Evolutionary conservation across 1,140 invertebrate genomes (phyloP).

Genomic region (Bilobella aurantiaca): DNA sequence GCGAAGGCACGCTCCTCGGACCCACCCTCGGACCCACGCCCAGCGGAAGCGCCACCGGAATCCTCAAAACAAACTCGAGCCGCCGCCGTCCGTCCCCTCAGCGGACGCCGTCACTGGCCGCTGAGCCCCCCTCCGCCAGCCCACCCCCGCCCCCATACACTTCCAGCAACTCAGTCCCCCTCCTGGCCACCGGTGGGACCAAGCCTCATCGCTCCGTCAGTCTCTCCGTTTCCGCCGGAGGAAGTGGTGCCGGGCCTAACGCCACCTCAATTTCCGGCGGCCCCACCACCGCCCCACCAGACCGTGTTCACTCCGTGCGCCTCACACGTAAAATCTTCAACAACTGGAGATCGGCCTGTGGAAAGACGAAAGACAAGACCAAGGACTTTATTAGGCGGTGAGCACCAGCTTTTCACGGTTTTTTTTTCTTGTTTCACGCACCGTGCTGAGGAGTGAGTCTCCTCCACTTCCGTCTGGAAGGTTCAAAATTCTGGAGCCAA

Average conservation of each 20-base stretch:
- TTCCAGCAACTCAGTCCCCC: not conserved
- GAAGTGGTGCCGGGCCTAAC: not conserved
- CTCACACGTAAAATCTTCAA: constrained; percentile 31
- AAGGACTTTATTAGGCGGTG: constrained; percentile 31
- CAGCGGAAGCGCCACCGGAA: constrained; percentile 5
- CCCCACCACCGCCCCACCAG: constrained; percentile 12
- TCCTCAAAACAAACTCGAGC: not conserved
- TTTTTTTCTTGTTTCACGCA: no score
- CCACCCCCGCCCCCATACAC: constrained; percentile 5
- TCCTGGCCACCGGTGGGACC: no score
- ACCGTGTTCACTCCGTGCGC: constrained; percentile 25
- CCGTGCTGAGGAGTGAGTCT: no score
- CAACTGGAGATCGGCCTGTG: constrained; percentile 35
- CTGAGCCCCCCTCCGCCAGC: not conserved
- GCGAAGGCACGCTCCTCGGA: constrained; percentile 1
- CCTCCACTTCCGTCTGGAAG: no score
- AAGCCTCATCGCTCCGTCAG: not conserved
- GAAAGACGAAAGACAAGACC: constrained; percentile 32
- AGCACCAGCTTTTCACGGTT: no score
- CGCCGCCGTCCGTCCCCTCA: not conserved
- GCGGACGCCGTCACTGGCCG: not conserved
- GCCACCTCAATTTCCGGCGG: constrained; percentile 7
- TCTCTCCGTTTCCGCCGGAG: constrained; percentile 7
- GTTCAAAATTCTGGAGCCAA: no score
- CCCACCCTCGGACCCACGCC: no score